Evolutionary conservation across 2,113 vertebrate species (phyloP).

Genomic region (Burhinus bistriatus): DNA sequence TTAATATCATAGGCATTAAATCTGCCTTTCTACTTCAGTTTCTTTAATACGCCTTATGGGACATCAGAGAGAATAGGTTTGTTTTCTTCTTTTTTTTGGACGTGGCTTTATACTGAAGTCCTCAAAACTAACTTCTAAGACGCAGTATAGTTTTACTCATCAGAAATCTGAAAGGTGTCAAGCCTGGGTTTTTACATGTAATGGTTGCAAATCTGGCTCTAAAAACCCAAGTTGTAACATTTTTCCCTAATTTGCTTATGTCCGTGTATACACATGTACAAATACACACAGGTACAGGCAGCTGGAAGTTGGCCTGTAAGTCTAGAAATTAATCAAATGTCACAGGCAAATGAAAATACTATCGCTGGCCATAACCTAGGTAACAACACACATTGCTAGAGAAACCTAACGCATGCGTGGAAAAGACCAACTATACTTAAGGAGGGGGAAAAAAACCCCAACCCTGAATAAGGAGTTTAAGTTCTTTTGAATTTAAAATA

Average conservation of each 20-base stretch:
- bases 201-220: not conserved
- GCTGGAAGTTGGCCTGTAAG: not conserved
- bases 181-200: not conserved
- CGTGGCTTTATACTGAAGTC: not conserved
- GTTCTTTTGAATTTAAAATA: not conserved
- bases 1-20: not conserved
- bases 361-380: not conserved
- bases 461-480: not conserved
- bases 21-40: not conserved
- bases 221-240: not conserved
- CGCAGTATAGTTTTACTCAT: fast-evolving
- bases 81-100: not conserved
- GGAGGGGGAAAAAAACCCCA: fast-evolving
- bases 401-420: not conserved
- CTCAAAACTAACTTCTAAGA: not conserved
- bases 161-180: not conserved
- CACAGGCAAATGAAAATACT: not conserved
- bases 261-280: fast-evolving
- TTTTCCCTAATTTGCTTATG: not conserved
- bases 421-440: not conserved
- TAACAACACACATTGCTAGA: not conserved
- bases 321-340: not conserved
- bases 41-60: not conserved
- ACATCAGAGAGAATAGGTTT: not conserved
- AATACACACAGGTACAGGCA: not conserved